Evolutionary conservation across 2,113 vertebrate species (phyloP).

Genomic region (Ceuthmochares aereus): DNA sequence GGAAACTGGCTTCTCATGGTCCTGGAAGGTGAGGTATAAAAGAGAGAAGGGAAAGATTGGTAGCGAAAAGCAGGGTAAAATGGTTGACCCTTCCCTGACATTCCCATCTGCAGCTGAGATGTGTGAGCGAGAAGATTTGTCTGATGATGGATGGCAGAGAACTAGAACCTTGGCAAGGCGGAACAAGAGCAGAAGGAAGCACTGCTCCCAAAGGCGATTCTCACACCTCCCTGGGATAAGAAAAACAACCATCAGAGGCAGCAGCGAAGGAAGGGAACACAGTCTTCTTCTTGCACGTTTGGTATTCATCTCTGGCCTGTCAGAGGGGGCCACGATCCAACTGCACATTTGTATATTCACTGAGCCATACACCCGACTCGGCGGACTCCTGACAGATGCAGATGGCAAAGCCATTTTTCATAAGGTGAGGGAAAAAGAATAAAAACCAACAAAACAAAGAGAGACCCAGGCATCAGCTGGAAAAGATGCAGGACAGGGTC

Average conservation of each 20-base stretch:
- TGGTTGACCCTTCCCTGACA: not conserved
- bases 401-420: constrained; percentile 77
- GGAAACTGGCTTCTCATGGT: not conserved
- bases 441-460: not conserved
- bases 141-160: constrained; percentile 39
- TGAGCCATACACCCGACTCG: constrained; percentile 49
- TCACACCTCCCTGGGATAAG: constrained; percentile 14
- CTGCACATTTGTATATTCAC: constrained; percentile 71
- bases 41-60: not conserved
- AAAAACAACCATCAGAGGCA: constrained; percentile 11
- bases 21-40: not conserved
- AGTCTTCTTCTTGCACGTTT: constrained; percentile 8
- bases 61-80: not conserved
- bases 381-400: constrained; percentile 73
- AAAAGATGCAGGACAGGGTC: not conserved
- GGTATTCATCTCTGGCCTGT: constrained; percentile 56
- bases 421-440: not conserved
- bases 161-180: not conserved
- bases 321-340: constrained; percentile 53
- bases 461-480: not conserved
- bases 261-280: not conserved
- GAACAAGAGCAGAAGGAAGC: constrained; percentile 46
- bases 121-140: not conserved
- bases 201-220: constrained; percentile 2
- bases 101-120: not conserved